Base-by-base conservation (phyloP, 2,113 vertebrate genomes). In the Melanerpes aurifrons region DNA sequence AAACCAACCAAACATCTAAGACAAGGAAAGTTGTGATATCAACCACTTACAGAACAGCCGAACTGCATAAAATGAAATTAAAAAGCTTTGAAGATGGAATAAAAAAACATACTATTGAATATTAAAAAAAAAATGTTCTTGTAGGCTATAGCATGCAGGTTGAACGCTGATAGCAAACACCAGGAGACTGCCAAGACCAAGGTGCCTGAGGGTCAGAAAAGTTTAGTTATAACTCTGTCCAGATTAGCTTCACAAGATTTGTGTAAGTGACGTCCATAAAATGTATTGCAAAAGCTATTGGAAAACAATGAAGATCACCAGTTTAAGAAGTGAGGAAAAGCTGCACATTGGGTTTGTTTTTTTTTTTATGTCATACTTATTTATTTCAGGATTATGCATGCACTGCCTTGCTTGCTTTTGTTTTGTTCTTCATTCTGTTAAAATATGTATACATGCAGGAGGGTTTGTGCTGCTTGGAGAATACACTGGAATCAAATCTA, bases 171-270 rank as follows among this genome's bases (percentile, higher is more conserved):
- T 78, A 89, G 31, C 28, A 86, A 90, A 64, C 66, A 92, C 40
- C 40, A 64, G 66, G 62, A 96, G 53, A 68, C 64, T 69, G 72
- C 56, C 56, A 82, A 92, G 78, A 64, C 15, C 87, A 21, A 73
- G 59, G 19, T 40, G 78, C 91, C 91, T 32, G 26, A 87, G 76
- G 91, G 59, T 29, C 53, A 91, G 47, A 89, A 91, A 94, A 93
- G 35, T 54, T 95, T 90, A 90, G 40, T 77, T 93, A 48, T 67
- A 69, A 72, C 43, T 80, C 53, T 63, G 31, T 50, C 76, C 63
- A 82, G 62, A 88, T 88, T 91, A 93, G 12, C 63, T 45, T 20
- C 62, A 74, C 19, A 35, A 69, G 80, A 91, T 94, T 91, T 87
- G 25, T 87, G 29, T 59, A 82, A 92, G 10, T 29, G 43, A 57